Base-by-base conservation (phyloP, 53 echinoderm and acorn worm species). In the Astropecten irregularis region DNA sequence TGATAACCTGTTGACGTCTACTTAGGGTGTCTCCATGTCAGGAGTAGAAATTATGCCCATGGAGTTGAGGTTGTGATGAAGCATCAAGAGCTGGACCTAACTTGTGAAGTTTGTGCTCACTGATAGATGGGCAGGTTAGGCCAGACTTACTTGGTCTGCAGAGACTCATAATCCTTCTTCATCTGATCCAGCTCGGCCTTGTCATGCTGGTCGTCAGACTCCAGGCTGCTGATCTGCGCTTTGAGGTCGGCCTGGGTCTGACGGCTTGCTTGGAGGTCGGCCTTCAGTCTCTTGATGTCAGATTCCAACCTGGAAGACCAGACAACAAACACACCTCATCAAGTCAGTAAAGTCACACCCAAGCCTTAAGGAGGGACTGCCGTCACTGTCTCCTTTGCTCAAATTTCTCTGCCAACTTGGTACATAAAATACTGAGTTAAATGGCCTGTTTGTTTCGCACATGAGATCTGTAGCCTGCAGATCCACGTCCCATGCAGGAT, bases 201-300 rank as follows among this genome's bases (percentile, higher is more conserved):
- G 16, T 63, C 79, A 8, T 89, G 87, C 82, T 91, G 83, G 64
- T 96, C 94, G 15, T 89, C 87, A 6, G 89, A 74, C 14, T 63
- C 27, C 44, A 92, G 76, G 49, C 51, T 83, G 56, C 68, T 92
- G 74, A 96, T 84, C 53, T 94, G 82, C 0, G 92, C 49, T 29
- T 83, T 71, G 4, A 94, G 88, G 40, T 93, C 97, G 53, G 81
- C 74, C 35, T 96, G 94, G 22, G 57, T 76, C 69, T 96, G 97
- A 50, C 97, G 84, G 67, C 97, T 96, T 22, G 84, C 70, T 52
- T 94, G 94, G 4, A 94, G 81, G 52, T 96, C 96, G 13, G 96
- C 96, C 58, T 96, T 96, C 76, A 96, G 56, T 82, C 89, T 89
- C 83, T 96, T 96, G 49, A 96, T 84, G 53, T 96, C 97, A 31